Evolutionary conservation across 2,797 vertebrate species (phyloP).

Genomic region (Sebastes diaconus): DNA sequence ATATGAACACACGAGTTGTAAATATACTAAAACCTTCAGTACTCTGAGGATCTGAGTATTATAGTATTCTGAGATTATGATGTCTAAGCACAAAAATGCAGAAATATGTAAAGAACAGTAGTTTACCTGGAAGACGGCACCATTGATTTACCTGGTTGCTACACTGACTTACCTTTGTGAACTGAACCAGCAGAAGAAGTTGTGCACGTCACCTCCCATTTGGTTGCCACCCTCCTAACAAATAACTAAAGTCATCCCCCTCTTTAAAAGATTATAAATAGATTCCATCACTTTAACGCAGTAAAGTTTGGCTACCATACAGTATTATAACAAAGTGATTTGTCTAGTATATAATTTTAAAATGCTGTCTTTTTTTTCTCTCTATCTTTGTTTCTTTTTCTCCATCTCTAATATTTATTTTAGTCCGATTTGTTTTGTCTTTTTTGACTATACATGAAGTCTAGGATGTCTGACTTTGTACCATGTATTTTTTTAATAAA

Average conservation of each 20-base stretch:
- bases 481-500: no score
- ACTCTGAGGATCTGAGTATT: no score
- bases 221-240: background rate
- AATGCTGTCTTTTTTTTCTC: no score
- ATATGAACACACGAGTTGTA: background rate
- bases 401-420: background rate
- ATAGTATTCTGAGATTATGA: accelerated
- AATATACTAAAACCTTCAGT: background rate
- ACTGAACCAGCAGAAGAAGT: background rate
- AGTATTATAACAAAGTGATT: no score
- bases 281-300: background rate
- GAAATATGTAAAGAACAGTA: background rate
- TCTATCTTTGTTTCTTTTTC: no score
- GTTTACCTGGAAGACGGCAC: slow-evolving; percentile 25
- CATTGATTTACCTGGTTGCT: background rate
- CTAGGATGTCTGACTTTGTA: no score
- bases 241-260: background rate
- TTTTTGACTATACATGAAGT: no score
- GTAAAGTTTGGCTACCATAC: no score
- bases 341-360: no score
- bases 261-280: background rate
- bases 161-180: background rate
- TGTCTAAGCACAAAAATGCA: background rate
- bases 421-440: background rate
- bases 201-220: slow-evolving; percentile 25